These are phyloP conservation scores for Dissostichus mawsoni DNA, from an alignment of 2,113 vertebrate species.

Conservation along the genomic window DNA sequence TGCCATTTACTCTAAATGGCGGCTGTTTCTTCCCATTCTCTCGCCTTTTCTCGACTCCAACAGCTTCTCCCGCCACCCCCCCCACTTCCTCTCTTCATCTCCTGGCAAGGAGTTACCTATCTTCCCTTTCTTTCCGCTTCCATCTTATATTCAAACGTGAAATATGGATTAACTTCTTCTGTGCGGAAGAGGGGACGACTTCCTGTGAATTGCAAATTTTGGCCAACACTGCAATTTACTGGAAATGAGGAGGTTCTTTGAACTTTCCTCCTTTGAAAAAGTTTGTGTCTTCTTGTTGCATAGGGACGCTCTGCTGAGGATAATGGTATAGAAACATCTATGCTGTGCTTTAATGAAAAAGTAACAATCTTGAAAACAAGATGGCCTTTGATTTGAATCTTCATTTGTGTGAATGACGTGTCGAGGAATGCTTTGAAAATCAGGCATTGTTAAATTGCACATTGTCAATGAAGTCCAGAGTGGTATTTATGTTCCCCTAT, in stretches of 20 bases:
- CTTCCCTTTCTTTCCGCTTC: conserved; percentile 62
- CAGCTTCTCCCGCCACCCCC: conserved; percentile 49
- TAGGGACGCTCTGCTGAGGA: conserved; percentile 18
- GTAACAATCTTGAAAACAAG: conserved; percentile 39
- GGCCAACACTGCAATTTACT: conserved; percentile 77
- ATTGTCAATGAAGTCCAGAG: conserved; percentile 17
- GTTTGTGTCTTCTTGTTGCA: conserved; percentile 60
- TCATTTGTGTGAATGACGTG: conserved; percentile 36
- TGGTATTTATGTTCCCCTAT: conserved; percentile 20
- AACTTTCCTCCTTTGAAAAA: conserved; percentile 72
- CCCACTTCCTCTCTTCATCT: conserved; percentile 65
- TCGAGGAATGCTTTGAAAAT: conserved; percentile 24
- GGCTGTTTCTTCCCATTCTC: conserved; percentile 82
- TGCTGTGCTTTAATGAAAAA: conserved; percentile 42
- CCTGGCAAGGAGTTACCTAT: conserved; percentile 75
- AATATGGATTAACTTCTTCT: conserved; percentile 83
- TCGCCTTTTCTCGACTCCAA: conserved; percentile 71
- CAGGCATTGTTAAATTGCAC: conserved; percentile 1
- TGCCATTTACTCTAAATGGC: conserved; percentile 87
- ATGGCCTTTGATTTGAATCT: conserved; percentile 57
- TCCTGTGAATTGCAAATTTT: conserved; percentile 81
- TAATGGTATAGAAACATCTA: conserved; percentile 18
- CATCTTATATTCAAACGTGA: conserved; percentile 78
- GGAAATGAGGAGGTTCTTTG: conserved; percentile 72
- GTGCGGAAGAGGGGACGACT: conserved; percentile 68